These are phyloP conservation scores for Zaprionus bogoriensis DNA, from an alignment of 2,888 invertebrate species.

Conservation along the genomic window DNA sequence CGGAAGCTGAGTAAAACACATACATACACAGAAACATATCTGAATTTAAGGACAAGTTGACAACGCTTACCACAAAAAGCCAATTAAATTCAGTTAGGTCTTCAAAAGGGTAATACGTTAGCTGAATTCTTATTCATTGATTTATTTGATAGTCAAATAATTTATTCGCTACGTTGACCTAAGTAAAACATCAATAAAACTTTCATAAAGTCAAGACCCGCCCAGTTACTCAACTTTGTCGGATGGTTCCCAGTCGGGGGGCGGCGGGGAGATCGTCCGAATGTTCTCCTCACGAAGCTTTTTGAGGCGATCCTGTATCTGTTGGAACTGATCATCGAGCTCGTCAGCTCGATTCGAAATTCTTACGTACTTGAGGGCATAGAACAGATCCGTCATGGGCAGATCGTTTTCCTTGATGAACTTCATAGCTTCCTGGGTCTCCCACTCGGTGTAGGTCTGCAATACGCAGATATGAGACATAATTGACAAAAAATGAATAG, in stretches of 20 bases:
- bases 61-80: not conserved
- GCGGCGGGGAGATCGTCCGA: conserved; percentile 34
- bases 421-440: conserved; percentile 38
- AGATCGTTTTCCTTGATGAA: conserved; percentile 40
- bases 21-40: not conserved
- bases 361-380: conserved; percentile 56
- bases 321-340: conserved; percentile 6
- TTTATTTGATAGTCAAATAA: no score
- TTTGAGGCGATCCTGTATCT: conserved; percentile 10
- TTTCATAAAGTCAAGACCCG: not conserved
- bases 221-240: not conserved
- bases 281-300: conserved; percentile 13
- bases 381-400: conserved; percentile 53
- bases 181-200: no score
- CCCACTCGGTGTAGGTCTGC: conserved; percentile 42
- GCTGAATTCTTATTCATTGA: no score
- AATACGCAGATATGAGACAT: not conserved
- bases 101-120: no score
- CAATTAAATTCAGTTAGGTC: no score
- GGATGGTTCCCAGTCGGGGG: conserved; percentile 1
- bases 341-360: conserved; percentile 30
- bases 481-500: no score
- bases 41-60: not conserved
- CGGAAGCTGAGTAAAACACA: not conserved
- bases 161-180: no score